phyloP scores from a whole-genome alignment of 2,888 invertebrate genomes.

The Mycogona germanica region DNA sequence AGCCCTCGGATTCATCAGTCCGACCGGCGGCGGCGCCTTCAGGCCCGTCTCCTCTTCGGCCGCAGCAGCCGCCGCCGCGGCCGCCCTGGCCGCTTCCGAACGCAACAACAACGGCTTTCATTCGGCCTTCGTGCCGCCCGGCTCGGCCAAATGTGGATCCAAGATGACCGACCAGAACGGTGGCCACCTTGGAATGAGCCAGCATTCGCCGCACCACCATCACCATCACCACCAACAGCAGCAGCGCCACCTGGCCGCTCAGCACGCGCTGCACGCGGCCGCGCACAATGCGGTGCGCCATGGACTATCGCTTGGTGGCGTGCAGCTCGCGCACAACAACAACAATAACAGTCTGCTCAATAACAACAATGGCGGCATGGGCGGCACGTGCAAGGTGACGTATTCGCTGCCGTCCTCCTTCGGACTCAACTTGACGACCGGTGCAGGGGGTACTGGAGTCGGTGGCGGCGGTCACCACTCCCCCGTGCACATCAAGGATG shows the following conservation, averaged over 20 bases:
- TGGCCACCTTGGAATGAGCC: no score
- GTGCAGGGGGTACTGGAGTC: not conserved
- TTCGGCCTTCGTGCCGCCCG: slow-evolving; percentile 18
- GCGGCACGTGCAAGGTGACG: not conserved
- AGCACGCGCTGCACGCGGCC: not conserved
- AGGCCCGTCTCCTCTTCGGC: slow-evolving; percentile 15
- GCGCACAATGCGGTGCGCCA: not conserved
- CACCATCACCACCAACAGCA: not conserved
- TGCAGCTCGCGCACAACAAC: not conserved
- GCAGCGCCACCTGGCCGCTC: not conserved
- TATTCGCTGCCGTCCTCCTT: no score
- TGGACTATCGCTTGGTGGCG: not conserved
- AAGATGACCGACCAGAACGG: slow-evolving; percentile 15
- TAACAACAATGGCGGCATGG: not conserved
- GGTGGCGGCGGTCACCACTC: slow-evolving; percentile 1
- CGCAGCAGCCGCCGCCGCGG: not conserved
- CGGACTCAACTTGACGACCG: not conserved
- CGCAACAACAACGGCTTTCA: slow-evolving; percentile 20
- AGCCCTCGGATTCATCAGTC: slow-evolving; percentile 17
- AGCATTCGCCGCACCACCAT: no score
- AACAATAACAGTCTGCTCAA: not conserved
- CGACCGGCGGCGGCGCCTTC: slow-evolving; percentile 18
- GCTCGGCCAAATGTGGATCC: slow-evolving; percentile 13
- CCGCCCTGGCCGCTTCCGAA: slow-evolving; percentile 14
- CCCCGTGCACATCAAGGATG: slow-evolving; percentile 18